These are phyloP conservation scores for Fistularia commersonii DNA, from an alignment of 2,797 vertebrate species.

Conservation along the genomic window DNA sequence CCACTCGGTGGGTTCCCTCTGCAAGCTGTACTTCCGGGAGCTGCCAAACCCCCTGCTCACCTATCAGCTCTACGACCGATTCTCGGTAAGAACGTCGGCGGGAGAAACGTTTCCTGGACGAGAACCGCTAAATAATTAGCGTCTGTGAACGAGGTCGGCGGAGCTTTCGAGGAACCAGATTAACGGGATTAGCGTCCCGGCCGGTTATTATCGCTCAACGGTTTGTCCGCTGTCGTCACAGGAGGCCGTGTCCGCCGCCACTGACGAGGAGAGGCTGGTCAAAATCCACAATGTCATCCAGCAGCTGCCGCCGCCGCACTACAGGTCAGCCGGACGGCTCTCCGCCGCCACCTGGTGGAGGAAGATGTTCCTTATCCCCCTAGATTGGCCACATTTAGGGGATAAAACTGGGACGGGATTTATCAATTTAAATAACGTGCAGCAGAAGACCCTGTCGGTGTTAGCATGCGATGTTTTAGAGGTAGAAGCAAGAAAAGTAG, in stretches of 20 bases:
- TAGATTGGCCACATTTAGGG: too few relatives aligned
- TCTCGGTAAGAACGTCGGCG: constrained; percentile 83
- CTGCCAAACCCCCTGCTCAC: constrained; percentile 97
- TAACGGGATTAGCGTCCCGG: too few relatives aligned
- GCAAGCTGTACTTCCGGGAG: constrained; percentile 97
- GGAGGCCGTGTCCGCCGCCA: constrained; percentile 96
- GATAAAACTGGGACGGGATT: too few relatives aligned
- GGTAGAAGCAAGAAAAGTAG: too few relatives aligned
- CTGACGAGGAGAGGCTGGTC: constrained; percentile 91
- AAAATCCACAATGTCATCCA: constrained; percentile 99
- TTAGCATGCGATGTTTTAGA: too few relatives aligned
- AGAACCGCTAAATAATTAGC: background rate
- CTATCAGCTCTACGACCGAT: constrained; percentile 96
- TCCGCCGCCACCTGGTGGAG: constrained; percentile 48
- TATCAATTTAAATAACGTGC: too few relatives aligned
- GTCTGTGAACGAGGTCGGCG: background rate
- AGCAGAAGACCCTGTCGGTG: too few relatives aligned
- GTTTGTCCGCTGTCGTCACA: constrained; percentile 58
- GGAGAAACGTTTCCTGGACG: too few relatives aligned
- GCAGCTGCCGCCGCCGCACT: constrained; percentile 95
- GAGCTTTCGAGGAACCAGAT: too few relatives aligned
- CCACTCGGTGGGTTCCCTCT: constrained; percentile 95
- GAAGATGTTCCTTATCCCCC: too few relatives aligned
- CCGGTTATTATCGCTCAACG: constrained; percentile 27
- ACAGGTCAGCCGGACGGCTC: constrained; percentile 78